Evolutionary conservation across 2,113 vertebrate species (phyloP).

Genomic region (Anser cygnoides): DNA sequence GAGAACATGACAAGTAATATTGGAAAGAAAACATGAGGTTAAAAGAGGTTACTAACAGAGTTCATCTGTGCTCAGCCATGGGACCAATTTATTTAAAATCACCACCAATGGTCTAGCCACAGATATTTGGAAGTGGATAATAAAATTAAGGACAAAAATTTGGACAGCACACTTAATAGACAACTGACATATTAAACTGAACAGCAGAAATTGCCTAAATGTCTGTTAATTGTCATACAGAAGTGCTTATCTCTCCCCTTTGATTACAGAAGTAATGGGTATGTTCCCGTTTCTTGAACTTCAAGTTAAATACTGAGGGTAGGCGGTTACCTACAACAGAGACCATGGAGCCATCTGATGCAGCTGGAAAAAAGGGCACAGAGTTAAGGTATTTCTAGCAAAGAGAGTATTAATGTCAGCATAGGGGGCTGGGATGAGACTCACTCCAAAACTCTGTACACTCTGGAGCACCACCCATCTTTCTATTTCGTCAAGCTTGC

Average conservation of each 20-base stretch:
- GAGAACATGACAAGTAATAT: background rate
- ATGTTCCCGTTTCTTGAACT: background rate
- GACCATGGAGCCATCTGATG: accelerated
- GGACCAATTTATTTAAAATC: background rate
- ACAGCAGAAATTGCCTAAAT: background rate
- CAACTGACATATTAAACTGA: background rate
- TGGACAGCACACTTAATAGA: background rate
- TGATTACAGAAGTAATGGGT: background rate
- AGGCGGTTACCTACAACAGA: background rate
- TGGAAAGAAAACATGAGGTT: background rate
- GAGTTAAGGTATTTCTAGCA: background rate
- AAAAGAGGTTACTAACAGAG: background rate
- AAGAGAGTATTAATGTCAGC: background rate
- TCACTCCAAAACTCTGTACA: background rate
- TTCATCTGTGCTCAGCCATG: background rate
- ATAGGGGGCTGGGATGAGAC: background rate
- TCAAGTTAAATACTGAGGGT: background rate
- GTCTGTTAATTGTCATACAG: background rate
- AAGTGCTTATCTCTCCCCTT: background rate
- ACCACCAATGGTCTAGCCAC: background rate
- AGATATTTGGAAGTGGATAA: background rate
- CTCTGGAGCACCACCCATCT: background rate
- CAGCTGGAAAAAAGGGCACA: background rate
- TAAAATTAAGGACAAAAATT: background rate
- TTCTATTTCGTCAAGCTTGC: background rate